Conservation (phyloP, 2,888 invertebrate species). For the Microdon myrmicae region DNA sequence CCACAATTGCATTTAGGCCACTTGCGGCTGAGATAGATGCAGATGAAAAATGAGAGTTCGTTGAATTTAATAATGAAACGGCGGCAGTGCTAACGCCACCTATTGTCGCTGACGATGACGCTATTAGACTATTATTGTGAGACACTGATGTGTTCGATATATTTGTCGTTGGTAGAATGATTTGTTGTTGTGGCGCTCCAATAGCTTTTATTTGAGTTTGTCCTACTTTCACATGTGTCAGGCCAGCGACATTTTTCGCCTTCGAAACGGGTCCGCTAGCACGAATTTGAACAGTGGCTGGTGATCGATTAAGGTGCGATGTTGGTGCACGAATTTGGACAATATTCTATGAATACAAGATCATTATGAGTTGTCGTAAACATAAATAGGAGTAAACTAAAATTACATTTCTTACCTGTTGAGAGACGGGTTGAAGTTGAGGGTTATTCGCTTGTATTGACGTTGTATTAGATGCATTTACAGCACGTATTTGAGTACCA, state of each 20-base stretch:
- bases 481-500: constrained; percentile 61
- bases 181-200: constrained; percentile 38
- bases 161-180: constrained; percentile 61
- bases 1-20: constrained; percentile 38
- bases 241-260: constrained; percentile 55
- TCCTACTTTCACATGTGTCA: constrained; percentile 65
- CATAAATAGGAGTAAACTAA: constrained; percentile 54
- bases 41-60: constrained; percentile 45
- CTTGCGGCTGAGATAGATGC: constrained; percentile 54
- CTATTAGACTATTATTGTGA: constrained; percentile 35
- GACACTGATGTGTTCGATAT: constrained; percentile 52
- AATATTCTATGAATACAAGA: constrained; percentile 59
- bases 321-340: constrained; percentile 65
- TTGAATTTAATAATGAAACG: constrained; percentile 47
- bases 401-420: constrained; percentile 60
- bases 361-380: constrained; percentile 32
- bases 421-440: constrained; percentile 63
- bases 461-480: constrained; percentile 54
- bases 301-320: constrained; percentile 56
- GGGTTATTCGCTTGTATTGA: constrained; percentile 58
- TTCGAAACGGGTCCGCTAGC: constrained; percentile 58
- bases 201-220: constrained; percentile 67
- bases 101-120: constrained; percentile 22
- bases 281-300: constrained; percentile 65
- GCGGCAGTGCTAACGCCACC: constrained; percentile 22